Evolutionary conservation across 2,888 invertebrate genomes (phyloP), one percentile per base, ranked within the genome.

Genomic region (Scaptomyza parva): DNA sequence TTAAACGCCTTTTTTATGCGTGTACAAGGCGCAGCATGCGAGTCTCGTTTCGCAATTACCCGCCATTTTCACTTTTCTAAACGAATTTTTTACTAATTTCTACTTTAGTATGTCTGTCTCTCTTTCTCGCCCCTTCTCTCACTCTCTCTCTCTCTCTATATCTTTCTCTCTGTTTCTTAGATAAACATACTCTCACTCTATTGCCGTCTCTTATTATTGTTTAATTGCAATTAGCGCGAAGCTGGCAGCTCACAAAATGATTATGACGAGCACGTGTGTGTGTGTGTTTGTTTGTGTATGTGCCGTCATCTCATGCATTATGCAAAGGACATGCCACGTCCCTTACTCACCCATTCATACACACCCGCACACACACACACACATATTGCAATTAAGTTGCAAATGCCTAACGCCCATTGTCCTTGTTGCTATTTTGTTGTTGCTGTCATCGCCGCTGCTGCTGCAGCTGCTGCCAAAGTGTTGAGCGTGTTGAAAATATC

Each of bases 181-280:
- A 22, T n/a, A 8, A 26, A 17, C 12, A 18, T 3, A 17, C 22
- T 12, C 2, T 9, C 11, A 35, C 18, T 33, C 18, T 33, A 17
- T 18, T n/a, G 20, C 35, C 39, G 22, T 59, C 63, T 55, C 40
- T 28, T 71, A 71, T 83, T 85, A 83, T 86, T 83, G 81, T 86
- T 86, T 86, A 86, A 86, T 86, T 86, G 86, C 86, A 86, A 86
- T 88, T 87, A 86, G 86, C 61, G 79, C 70, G 52, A 66, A 70
- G 71, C 71, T 81, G 68, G 73, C 63, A 63, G 75, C 65, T 66
- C 67, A 79, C 72, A 84, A 81, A 81, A 79, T 81, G 77, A 84
- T 81, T 81, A 82, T 82, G 81, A 81, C 75, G 75, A 58, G 69
- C 52, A 53, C 47, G 50, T 55, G 63, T 59, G 14, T 35, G 33